phyloP scores from a whole-genome alignment of 2,888 invertebrate species.

The Girardia tigrina region DNA sequence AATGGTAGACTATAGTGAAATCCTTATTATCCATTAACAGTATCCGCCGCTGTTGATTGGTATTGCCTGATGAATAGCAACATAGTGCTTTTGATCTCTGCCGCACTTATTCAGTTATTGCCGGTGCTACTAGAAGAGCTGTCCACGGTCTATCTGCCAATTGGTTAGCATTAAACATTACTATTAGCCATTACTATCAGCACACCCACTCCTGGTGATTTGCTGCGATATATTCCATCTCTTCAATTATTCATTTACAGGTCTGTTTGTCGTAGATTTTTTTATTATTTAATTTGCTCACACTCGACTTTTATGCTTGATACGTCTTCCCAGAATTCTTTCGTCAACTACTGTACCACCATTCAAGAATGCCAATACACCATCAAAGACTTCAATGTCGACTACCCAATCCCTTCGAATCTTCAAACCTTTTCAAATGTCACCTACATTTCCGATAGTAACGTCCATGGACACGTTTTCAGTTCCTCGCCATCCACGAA shows the following conservation, averaged over 20 bases:
- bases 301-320: not conserved
- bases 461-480: not conserved
- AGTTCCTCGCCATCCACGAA: not conserved
- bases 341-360: not conserved
- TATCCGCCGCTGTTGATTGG: constrained; percentile 23
- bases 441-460: not conserved
- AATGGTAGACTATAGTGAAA: constrained; percentile 7
- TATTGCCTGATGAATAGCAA: constrained; percentile 12
- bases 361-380: not conserved
- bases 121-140: constrained; percentile 7
- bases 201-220: constrained; percentile 23
- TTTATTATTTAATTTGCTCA: constrained; percentile 7
- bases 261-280: constrained; percentile 8
- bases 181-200: constrained; percentile 23
- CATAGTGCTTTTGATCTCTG: constrained; percentile 5
- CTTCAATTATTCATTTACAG: constrained; percentile 15
- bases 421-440: not conserved
- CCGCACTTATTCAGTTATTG: not conserved
- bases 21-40: constrained; percentile 20
- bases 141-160: constrained; percentile 23
- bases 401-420: not conserved
- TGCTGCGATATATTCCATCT: constrained; percentile 19
- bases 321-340: constrained; percentile 18
- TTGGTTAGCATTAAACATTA: constrained; percentile 18
- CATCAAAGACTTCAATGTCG: not conserved